These are phyloP conservation scores for Allobates femoralis DNA, from an alignment of 2,797 vertebrate genomes.

Conservation along the genomic window DNA sequence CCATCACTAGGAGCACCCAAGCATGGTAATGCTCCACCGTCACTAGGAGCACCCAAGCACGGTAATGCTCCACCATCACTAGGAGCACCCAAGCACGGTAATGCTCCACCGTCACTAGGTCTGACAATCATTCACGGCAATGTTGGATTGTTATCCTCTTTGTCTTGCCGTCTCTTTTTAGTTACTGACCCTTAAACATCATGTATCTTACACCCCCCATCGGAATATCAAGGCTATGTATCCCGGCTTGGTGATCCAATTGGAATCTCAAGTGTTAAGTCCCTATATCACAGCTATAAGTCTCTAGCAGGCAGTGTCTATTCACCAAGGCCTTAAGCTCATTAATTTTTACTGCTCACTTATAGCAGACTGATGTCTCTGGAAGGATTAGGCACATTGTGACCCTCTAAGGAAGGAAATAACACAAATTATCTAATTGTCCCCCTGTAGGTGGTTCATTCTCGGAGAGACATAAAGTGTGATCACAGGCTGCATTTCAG, in stretches of 20 bases:
- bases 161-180: no score
- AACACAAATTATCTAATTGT: constrained; percentile 59
- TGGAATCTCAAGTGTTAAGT: neutral
- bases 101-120: no score
- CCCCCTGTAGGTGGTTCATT: constrained; percentile 54
- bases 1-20: no score
- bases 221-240: no score
- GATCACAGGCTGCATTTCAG: constrained; percentile 42
- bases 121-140: no score
- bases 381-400: constrained; percentile 50
- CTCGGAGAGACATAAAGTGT: constrained; percentile 54
- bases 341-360: constrained; percentile 62
- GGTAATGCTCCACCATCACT: no score
- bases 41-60: no score
- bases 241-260: neutral
- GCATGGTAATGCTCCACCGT: no score
- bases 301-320: constrained; percentile 23
- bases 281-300: constrained; percentile 2
- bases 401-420: constrained; percentile 51
- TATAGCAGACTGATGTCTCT: constrained; percentile 53
- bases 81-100: no score
- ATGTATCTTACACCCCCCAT: no score
- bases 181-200: no score
- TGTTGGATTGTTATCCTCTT: no score
- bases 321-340: constrained; percentile 40